These are phyloP conservation scores for Monochamus saltuarius DNA, from an alignment of 1,140 invertebrate genomes.

Conservation along the genomic window DNA sequence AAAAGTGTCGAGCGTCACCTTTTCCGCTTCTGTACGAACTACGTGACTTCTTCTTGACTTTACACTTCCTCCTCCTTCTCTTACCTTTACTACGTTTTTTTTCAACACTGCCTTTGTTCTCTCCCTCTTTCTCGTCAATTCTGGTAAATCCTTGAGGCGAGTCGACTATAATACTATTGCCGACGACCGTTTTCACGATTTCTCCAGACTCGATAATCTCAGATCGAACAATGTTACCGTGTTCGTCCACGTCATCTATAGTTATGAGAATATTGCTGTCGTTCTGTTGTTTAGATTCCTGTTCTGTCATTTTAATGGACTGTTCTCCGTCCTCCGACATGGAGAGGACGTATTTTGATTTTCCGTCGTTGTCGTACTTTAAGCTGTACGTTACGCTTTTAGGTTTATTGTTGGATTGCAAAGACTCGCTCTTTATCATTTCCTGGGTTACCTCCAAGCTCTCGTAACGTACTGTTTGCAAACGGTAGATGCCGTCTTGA, in stretches of 20 bases:
- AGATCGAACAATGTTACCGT: constrained; percentile 56
- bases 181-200: no score
- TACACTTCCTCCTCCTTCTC: background rate
- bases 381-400: constrained; percentile 17
- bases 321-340: constrained; percentile 39
- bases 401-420: constrained; percentile 14
- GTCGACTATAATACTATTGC: no score
- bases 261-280: constrained; percentile 45
- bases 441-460: constrained; percentile 72
- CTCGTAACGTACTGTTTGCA: constrained; percentile 77
- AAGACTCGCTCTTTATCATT: constrained; percentile 53
- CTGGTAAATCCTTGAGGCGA: background rate
- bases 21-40: no score
- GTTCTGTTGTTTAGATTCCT: no score
- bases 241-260: constrained; percentile 56
- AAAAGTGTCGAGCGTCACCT: no score
- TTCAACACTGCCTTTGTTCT: background rate
- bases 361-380: constrained; percentile 36
- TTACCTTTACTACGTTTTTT: no score
- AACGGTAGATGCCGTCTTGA: constrained; percentile 66
- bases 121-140: no score
- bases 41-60: no score
- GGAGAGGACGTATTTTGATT: constrained; percentile 49
- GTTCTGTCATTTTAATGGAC: background rate
- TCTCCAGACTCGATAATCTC: constrained; percentile 49